Percentiles rank a stretch among this genome's conserved stretches.
Evolutionary conservation across 2,797 vertebrate genomes (phyloP).

Genomic region (Betta splendens): DNA sequence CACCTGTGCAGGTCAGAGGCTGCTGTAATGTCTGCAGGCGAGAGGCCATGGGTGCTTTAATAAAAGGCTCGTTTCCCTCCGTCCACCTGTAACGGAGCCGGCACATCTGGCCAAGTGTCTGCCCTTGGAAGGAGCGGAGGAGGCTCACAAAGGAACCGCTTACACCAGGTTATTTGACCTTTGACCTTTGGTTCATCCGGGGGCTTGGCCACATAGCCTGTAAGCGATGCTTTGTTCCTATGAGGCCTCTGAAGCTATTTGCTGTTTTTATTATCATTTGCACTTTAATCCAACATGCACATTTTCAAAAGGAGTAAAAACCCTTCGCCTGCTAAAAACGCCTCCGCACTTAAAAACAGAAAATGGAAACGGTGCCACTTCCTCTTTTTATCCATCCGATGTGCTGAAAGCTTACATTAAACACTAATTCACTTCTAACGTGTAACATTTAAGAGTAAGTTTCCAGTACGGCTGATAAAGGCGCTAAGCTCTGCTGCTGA

Average conservation of each 20-base stretch:
- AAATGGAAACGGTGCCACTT: not conserved
- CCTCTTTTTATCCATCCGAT: not conserved
- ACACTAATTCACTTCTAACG: constrained; percentile 9
- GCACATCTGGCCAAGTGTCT: constrained; percentile 26
- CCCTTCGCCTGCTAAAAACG: not conserved
- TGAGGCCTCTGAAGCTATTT: not conserved
- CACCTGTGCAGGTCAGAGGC: constrained; percentile 54
- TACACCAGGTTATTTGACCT: too few relatives aligned
- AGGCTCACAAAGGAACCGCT: constrained; percentile 1
- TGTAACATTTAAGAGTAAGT: constrained; percentile 8
- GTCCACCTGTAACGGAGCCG: constrained; percentile 12
- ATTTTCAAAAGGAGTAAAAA: not conserved
- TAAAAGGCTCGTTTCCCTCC: constrained; percentile 26
- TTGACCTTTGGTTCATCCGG: not conserved
- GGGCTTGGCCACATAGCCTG: not conserved
- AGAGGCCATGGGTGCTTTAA: constrained; percentile 39
- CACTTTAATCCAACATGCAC: not conserved
- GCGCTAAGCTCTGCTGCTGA: constrained; percentile 1
- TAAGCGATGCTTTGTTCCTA: not conserved
- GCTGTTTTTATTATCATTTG: not conserved
- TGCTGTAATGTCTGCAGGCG: constrained; percentile 38
- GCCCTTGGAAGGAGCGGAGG: constrained; percentile 18
- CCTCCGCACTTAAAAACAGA: not conserved
- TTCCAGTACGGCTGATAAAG: constrained; percentile 3
- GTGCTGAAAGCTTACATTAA: not conserved